Percentiles rank a stretch among this genome's conserved stretches.
Conservation (phyloP, 2,113 vertebrate species). For the Zootoca vivipara region DNA sequence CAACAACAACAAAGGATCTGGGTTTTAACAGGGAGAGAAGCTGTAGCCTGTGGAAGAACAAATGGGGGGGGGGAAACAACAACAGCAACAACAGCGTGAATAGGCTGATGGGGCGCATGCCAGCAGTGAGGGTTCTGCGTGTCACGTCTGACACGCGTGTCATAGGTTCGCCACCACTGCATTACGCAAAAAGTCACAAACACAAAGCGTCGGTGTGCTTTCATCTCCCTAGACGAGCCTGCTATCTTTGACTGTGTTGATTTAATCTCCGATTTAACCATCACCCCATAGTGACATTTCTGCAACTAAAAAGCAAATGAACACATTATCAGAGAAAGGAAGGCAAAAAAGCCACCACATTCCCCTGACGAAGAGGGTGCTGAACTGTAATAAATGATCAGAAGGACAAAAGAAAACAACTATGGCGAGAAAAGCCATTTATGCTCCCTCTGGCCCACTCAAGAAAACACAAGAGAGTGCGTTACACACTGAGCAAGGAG, state of each 20-base stretch:
- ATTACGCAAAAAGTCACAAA: background rate
- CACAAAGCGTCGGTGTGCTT: background rate
- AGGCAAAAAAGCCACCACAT: constrained; percentile 33
- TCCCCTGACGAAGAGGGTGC: constrained; percentile 23
- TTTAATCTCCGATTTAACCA: constrained; percentile 26
- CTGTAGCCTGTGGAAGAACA: too few relatives aligned
- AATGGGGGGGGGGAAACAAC: too few relatives aligned
- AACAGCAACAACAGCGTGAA: too few relatives aligned
- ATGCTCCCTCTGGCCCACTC: background rate
- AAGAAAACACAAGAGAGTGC: constrained; percentile 5
- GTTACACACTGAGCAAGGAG: constrained; percentile 9
- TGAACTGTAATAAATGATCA: constrained; percentile 28
- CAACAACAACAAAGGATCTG: too few relatives aligned
- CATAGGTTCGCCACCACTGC: too few relatives aligned
- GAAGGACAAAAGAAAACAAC: constrained; percentile 23
- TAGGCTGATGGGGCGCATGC: too few relatives aligned
- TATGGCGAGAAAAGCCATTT: constrained; percentile 3
- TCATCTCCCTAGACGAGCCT: constrained; percentile 24
- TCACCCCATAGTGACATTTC: constrained; percentile 29
- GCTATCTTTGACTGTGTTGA: constrained; percentile 7
- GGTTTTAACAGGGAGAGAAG: too few relatives aligned
- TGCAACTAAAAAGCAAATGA: constrained; percentile 42
- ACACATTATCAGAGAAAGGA: constrained; percentile 17
- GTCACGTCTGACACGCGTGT: too few relatives aligned
- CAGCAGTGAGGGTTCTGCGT: too few relatives aligned